Base-by-base conservation (phyloP, 2,797 vertebrate genomes). In the Emydoidea blandingii region DNA sequence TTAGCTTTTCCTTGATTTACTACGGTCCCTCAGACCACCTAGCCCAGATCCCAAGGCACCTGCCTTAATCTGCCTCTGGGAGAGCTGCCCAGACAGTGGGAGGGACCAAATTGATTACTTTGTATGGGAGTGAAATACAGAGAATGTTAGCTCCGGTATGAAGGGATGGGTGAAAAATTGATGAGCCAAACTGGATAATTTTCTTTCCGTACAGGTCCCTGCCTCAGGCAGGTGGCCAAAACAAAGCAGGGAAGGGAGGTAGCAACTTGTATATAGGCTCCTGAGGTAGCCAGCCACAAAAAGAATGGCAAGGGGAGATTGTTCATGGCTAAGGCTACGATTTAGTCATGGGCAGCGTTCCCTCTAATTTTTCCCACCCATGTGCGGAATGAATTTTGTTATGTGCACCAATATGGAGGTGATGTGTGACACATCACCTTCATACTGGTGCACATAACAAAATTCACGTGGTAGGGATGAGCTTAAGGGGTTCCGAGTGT, bases 51-150 rank as follows among this genome's bases (percentile, higher is more conserved):
- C 34, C 68, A 57, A 76, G 57, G 37, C 29, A 80, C 16, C 29
- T 79, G 85, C 50, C 50, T 78, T 47, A 18, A 23, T 8, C 37
- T 87, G 57, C 4, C 18, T 47, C 72, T 52, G 49, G 31, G 74
- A 92, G 25, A 15, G 47, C 37, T 2, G 16, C 49, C 5, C 34
- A 31, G 57, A 3, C 0, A 5, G 11, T 31, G 3, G 34, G 16
- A 52, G 12, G 4, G 25, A 85, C 6, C 6, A 65, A 52, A 27
- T 3, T 54, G 79, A 78, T 72, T 29, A 49, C 74, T 50, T 19
- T 0, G 0, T 0, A 2, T 91, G 50, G 50, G 41, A 81, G 29
- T 0, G 0, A 1, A 1, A 19, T 78, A 68, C 18, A 3, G 37
- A 29, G 31, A 49, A 3, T 0, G 0, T 8, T 44, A 5, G 1